Conservation (phyloP, 2,113 vertebrate species). For the Hymenochirus boettgeri region DNA sequence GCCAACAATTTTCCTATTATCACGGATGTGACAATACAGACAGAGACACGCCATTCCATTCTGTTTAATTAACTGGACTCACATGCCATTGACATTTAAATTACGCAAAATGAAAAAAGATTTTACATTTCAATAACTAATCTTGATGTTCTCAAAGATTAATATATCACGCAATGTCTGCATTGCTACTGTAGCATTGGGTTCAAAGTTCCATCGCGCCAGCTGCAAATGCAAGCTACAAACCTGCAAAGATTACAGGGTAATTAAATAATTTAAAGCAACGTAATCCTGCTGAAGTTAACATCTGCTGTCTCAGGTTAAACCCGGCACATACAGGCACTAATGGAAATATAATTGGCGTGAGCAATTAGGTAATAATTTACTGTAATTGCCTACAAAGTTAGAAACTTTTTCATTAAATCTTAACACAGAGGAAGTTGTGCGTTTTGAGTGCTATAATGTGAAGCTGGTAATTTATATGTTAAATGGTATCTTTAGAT, state of each 20-base stretch:
- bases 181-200: not conserved
- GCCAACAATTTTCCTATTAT: no score
- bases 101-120: conserved; percentile 6
- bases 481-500: no score
- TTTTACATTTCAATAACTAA: conserved; percentile 14
- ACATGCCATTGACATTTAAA: conserved; percentile 27
- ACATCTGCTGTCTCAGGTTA: conserved; percentile 38
- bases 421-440: conserved; percentile 25
- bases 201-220: not conserved
- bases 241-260: conserved; percentile 37
- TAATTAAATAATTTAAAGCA: conserved; percentile 35
- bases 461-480: no score
- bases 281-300: not conserved
- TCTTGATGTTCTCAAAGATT: no score
- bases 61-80: conserved; percentile 20
- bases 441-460: no score
- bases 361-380: conserved; percentile 49
- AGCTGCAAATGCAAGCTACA: conserved; percentile 31
- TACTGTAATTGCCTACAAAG: conserved; percentile 34
- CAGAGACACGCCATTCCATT: conserved; percentile 1
- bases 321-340: not conserved
- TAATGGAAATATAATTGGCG: conserved; percentile 53
- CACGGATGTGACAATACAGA: conserved; percentile 22
- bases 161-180: no score
- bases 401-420: conserved; percentile 19